A percentile compares a stretch with the other conserved stretches of the same genome.
Conservation (phyloP, 2,888 invertebrate genomes). For the Macrosoma leucophasiata region DNA sequence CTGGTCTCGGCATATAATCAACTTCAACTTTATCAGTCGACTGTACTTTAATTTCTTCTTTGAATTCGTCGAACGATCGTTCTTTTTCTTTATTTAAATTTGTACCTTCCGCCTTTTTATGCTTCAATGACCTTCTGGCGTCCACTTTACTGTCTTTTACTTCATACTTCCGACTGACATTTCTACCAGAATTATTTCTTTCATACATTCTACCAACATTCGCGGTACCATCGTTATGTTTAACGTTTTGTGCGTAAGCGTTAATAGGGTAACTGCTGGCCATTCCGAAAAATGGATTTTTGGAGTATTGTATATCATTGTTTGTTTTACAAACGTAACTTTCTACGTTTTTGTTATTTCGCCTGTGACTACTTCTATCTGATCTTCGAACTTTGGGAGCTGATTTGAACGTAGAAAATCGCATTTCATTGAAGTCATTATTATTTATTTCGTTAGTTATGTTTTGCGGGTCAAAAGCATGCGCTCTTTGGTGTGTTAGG, state of each 20-base stretch:
- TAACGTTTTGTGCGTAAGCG: constrained; percentile 33
- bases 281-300: constrained; percentile 56
- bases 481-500: constrained; percentile 68
- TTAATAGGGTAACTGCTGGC: too few relatives aligned
- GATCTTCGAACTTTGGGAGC: constrained; percentile 50
- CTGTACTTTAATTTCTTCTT: constrained; percentile 27
- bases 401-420: constrained; percentile 51
- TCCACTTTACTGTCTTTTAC: constrained; percentile 31
- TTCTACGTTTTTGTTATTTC: constrained; percentile 33
- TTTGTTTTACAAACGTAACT: constrained; percentile 52
- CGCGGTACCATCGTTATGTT: constrained; percentile 36
- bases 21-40: constrained; percentile 13
- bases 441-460: constrained; percentile 54
- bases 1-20: constrained; percentile 46
- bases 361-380: constrained; percentile 43
- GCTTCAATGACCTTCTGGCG: constrained; percentile 39
- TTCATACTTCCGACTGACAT: constrained; percentile 27
- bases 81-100: constrained; percentile 33
- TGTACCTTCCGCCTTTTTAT: constrained; percentile 31
- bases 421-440: constrained; percentile 40
- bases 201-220: constrained; percentile 50
- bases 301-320: constrained; percentile 60
- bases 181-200: constrained; percentile 47
- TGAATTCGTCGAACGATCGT: constrained; percentile 36
- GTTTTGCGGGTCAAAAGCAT: constrained; percentile 55